These are phyloP conservation scores for Onychomys arenicola DNA, from an alignment of 2,797 vertebrate species.

Conservation along the genomic window DNA sequence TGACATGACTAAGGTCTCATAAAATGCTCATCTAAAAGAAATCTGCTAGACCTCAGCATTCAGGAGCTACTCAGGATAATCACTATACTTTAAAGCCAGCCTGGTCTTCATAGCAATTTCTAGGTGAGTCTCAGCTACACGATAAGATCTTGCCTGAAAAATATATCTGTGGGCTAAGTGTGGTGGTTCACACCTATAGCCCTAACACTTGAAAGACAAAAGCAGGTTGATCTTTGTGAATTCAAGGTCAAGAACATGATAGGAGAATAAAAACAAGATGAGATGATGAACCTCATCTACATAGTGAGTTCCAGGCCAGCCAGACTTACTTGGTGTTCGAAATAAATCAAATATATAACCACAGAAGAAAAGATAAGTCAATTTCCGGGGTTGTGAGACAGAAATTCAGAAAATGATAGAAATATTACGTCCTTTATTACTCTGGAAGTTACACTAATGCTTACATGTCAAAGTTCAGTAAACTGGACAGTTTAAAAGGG, in stretches of 20 bases:
- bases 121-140: not conserved
- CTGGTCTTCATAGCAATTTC: not conserved
- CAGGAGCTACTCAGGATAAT: not conserved
- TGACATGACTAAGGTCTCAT: not conserved
- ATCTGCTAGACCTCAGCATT: not conserved
- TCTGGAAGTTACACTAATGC: conserved; percentile 9
- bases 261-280: not conserved
- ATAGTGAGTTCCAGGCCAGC: not conserved
- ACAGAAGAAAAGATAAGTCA: conserved; percentile 36
- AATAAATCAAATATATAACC: conserved; percentile 40
- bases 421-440: conserved; percentile 16
- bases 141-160: not conserved
- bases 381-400: not conserved
- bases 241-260: not conserved
- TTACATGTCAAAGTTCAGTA: not conserved
- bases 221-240: not conserved
- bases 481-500: not conserved
- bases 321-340: not conserved
- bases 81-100: not conserved
- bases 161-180: not conserved
- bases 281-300: not conserved
- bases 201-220: not conserved
- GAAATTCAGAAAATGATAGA: not conserved
- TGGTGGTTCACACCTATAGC: not conserved
- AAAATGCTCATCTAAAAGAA: not conserved